Conservation (phyloP, 2,888 invertebrate genomes). For the Flexamia atlantica region DNA sequence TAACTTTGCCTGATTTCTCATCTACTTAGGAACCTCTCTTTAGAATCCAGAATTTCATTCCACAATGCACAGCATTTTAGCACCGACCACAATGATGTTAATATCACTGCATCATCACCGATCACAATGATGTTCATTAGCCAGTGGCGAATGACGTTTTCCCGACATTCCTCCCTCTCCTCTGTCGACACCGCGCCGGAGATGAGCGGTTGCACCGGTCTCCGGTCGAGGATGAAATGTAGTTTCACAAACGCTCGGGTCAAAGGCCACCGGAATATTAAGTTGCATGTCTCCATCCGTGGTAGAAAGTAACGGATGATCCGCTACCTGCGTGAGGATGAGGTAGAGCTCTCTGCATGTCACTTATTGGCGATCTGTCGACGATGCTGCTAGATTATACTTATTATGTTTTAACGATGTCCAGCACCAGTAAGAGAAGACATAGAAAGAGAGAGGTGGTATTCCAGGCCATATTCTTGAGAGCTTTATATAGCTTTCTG, state of each 20-base stretch:
- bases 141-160: no score
- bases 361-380: background rate
- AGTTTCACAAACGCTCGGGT: conserved; percentile 1
- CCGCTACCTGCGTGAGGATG: background rate
- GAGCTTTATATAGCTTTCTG: no score
- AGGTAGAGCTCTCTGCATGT: background rate
- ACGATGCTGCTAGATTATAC: background rate
- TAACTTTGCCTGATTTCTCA: no score
- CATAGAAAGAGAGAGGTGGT: no score
- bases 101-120: no score
- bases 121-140: no score
- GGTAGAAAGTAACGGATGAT: conserved; percentile 5
- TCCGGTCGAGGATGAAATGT: background rate
- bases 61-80: no score
- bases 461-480: no score
- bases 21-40: no score
- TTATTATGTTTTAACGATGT: conserved; percentile 13
- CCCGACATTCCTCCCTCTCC: background rate
- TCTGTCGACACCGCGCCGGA: background rate
- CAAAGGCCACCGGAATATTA: conserved; percentile 29
- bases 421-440: background rate
- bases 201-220: background rate
- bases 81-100: no score
- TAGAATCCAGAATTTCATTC: no score
- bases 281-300: background rate